Conservation (phyloP, 23 tunicate species). For the Botrylloides violaceus region DNA sequence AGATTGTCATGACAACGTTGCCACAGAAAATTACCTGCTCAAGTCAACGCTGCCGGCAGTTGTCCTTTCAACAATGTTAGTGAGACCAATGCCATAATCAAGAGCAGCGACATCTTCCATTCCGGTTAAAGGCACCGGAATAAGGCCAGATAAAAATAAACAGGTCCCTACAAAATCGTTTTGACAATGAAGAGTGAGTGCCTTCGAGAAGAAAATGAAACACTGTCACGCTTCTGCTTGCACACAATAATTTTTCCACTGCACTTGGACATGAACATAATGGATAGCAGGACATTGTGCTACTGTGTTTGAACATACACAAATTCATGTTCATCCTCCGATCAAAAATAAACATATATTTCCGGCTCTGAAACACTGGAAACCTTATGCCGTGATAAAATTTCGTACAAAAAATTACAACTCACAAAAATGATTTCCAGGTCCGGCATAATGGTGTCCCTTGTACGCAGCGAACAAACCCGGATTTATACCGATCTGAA, state of each 20-base stretch:
- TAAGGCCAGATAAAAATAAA: conserved; percentile 57
- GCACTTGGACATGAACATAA: no score
- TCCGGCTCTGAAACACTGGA: no score
- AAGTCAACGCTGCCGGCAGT: conserved; percentile 80
- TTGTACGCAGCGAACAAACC: conserved; percentile 81
- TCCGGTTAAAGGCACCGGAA: conserved; percentile 77
- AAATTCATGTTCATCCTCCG: no score
- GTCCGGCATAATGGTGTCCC: conserved; percentile 94
- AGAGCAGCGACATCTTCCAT: conserved; percentile 70
- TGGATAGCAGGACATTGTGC: no score
- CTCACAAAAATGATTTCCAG: conserved; percentile 93
- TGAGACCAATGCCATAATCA: conserved; percentile 78
- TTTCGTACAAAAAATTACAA: background rate
- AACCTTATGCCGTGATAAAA: no score
- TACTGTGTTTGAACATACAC: no score
- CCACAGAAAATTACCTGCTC: conserved; percentile 35
- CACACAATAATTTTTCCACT: no score
- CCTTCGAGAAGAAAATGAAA: no score
- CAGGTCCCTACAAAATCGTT: conserved; percentile 57
- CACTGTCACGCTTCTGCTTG: no score
- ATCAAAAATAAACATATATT: no score
- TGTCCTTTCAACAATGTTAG: conserved; percentile 74
- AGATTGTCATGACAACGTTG: conserved; percentile 10
- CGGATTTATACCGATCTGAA: conserved; percentile 90
- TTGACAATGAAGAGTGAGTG: no score